A percentile compares a stretch with the other conserved stretches of the same genome.
phyloP scores from a whole-genome alignment of 2,113 vertebrate genomes.

The Myrmecobius fasciatus region DNA sequence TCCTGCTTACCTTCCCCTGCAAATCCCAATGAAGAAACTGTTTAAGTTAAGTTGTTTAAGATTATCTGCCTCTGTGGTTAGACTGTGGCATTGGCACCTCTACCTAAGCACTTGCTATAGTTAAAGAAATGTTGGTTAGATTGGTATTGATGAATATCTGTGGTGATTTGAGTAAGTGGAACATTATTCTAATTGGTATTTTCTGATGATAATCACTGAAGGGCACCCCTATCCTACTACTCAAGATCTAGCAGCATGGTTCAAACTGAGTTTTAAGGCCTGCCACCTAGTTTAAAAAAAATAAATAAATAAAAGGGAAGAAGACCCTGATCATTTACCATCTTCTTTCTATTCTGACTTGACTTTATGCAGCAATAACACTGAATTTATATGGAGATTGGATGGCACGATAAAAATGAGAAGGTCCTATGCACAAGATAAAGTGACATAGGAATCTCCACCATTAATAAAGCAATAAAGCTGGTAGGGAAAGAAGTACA shows the following conservation, averaged over 20 bases:
- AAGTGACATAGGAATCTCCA: not conserved
- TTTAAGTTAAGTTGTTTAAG: not conserved
- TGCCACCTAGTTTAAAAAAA: not conserved
- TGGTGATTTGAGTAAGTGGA: not conserved
- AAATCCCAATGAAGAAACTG: not conserved
- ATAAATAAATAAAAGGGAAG: not conserved
- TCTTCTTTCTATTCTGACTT: not conserved
- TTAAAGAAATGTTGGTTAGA: not conserved
- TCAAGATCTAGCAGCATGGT: not conserved
- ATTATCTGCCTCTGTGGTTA: not conserved
- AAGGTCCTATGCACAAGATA: not conserved
- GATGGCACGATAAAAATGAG: not conserved
- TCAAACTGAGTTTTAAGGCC: not conserved
- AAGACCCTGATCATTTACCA: not conserved
- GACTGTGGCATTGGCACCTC: not conserved
- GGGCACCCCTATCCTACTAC: not conserved
- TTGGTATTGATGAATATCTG: not conserved
- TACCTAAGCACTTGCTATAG: not conserved
- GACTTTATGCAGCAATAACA: not conserved
- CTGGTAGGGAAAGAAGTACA: not conserved
- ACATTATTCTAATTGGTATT: not conserved
- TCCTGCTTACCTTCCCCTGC: too few relatives aligned
- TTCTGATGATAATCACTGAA: slow-evolving; percentile 1
- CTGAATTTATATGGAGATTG: not conserved
- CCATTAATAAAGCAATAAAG: not conserved